Conservation (phyloP, 2,888 invertebrate genomes). For the Caenorhabditis doughertyi region DNA sequence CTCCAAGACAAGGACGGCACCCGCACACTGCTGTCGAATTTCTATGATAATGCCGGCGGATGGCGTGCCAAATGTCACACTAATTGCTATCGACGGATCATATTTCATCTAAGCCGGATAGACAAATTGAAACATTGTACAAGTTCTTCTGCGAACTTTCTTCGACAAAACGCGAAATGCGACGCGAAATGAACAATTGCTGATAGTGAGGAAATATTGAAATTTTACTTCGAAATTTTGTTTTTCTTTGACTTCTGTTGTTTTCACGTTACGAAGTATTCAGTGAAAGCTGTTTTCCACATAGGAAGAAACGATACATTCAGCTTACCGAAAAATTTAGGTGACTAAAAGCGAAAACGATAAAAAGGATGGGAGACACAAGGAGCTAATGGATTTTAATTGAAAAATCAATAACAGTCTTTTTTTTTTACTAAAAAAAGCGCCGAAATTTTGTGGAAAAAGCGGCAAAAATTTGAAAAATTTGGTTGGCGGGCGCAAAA, state of each 20-base stretch:
- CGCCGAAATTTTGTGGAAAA: background rate
- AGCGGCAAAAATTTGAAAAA: background rate
- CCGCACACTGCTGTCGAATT: slow-evolving; percentile 30
- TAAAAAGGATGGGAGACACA: background rate
- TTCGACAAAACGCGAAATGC: too few species aligned
- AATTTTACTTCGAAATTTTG: too few species aligned
- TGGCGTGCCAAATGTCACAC: slow-evolving; percentile 63
- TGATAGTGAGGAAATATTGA: too few species aligned
- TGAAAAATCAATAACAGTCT: background rate
- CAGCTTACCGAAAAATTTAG: too few species aligned
- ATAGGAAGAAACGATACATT: too few species aligned
- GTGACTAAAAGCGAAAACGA: too few species aligned
- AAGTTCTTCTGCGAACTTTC: background rate
- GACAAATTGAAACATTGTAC: background rate
- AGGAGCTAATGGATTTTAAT: background rate
- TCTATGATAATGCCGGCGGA: slow-evolving; percentile 62
- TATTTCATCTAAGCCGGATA: slow-evolving; percentile 40
- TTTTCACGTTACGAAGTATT: too few species aligned
- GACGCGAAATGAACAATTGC: too few species aligned
- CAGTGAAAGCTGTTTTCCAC: too few species aligned
- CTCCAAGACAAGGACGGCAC: slow-evolving; percentile 21
- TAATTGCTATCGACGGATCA: slow-evolving; percentile 52
- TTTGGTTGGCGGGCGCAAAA: background rate
- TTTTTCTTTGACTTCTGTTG: too few species aligned
- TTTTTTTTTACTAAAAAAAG: background rate